These are phyloP conservation scores for Chrysoperla carnea DNA, from an alignment of 1,140 invertebrate genomes.

Conservation along the genomic window DNA sequence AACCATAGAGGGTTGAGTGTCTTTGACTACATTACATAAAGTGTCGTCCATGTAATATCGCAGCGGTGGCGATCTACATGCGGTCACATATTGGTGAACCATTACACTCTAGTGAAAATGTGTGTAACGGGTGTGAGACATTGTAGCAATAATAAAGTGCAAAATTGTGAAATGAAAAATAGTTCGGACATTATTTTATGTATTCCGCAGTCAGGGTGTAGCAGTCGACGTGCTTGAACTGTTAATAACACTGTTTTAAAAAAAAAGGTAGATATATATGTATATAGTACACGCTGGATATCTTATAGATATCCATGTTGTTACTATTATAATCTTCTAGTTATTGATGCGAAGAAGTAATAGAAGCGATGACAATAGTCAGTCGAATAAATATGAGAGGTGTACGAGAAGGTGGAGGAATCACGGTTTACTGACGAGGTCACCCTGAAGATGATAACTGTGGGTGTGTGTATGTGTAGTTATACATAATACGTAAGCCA, in stretches of 20 bases:
- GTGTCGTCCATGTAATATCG: slow-evolving; percentile 4
- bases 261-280: neutral
- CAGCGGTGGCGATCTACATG: slow-evolving; percentile 13
- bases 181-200: slow-evolving; percentile 19
- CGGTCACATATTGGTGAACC: slow-evolving; percentile 13
- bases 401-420: neutral
- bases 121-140: slow-evolving; percentile 5
- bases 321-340: neutral
- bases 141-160: slow-evolving; percentile 20
- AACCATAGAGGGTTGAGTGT: no score
- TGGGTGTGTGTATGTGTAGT: neutral
- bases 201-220: slow-evolving; percentile 15
- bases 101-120: slow-evolving; percentile 12
- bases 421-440: neutral
- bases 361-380: neutral
- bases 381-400: neutral
- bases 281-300: neutral
- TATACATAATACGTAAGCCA: neutral
- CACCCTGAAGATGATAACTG: neutral
- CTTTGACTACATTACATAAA: no score
- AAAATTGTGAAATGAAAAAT: slow-evolving; percentile 23
- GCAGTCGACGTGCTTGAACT: slow-evolving; percentile 17
- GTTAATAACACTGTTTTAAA: neutral
- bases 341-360: neutral
- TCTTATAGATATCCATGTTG: neutral